Conservation (phyloP, 1,140 invertebrate species). For the Armadillidium nasatum region DNA sequence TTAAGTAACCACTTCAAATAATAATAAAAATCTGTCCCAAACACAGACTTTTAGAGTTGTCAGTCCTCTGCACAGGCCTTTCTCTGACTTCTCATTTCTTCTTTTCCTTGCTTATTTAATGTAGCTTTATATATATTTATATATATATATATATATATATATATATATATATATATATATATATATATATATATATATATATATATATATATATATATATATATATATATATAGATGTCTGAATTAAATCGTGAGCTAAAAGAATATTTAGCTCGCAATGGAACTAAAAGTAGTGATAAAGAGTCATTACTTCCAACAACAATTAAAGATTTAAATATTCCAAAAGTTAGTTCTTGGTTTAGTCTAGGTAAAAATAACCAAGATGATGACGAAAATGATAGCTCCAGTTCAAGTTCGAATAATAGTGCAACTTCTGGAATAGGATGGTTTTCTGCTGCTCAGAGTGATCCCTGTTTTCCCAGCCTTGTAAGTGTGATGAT, state of each 20-base stretch:
- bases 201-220: too few relatives aligned
- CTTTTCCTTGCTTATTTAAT: too few relatives aligned
- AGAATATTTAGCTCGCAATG: constrained; percentile 32
- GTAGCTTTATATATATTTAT: too few relatives aligned
- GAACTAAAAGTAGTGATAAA: constrained; percentile 33
- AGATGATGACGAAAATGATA: constrained; percentile 27
- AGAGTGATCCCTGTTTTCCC: constrained; percentile 37
- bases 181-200: too few relatives aligned
- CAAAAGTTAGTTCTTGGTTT: constrained; percentile 40
- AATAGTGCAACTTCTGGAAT: constrained; percentile 16
- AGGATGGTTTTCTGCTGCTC: constrained; percentile 37
- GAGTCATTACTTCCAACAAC: constrained; percentile 35
- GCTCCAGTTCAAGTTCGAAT: constrained; percentile 12
- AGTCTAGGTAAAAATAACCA: constrained; percentile 19
- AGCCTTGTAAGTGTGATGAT: constrained; percentile 27
- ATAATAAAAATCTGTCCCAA: too few relatives aligned
- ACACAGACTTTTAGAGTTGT: too few relatives aligned
- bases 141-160: too few relatives aligned
- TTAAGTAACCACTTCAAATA: too few relatives aligned
- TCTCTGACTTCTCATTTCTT: too few relatives aligned
- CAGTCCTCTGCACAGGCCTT: too few relatives aligned
- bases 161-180: too few relatives aligned
- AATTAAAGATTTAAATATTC: constrained; percentile 37
- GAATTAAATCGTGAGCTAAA: constrained; percentile 37
- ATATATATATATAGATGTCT: constrained; percentile 24